These are phyloP conservation scores for Agrotis ipsilon DNA, from an alignment of 2,888 invertebrate species.

Conservation along the genomic window DNA sequence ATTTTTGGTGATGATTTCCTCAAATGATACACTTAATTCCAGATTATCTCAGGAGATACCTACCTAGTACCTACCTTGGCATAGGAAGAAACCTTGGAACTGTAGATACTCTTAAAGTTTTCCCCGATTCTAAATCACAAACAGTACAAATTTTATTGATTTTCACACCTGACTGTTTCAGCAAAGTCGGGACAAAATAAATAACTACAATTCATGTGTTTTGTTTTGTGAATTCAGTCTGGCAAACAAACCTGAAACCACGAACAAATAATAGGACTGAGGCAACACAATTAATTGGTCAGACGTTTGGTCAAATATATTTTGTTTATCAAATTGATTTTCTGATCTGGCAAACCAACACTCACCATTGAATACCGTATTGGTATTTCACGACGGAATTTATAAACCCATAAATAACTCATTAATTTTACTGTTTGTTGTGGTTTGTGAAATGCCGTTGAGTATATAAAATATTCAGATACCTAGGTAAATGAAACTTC, in stretches of 20 bases:
- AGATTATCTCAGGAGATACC: too few relatives aligned
- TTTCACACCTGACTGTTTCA: neutral
- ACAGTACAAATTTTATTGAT: neutral
- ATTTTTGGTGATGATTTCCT: neutral
- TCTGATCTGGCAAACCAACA: constrained; percentile 20
- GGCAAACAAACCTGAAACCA: constrained; percentile 7
- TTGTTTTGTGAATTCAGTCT: neutral
- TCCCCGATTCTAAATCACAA: neutral
- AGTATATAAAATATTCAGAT: too few relatives aligned
- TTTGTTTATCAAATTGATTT: constrained; percentile 34
- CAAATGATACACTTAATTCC: too few relatives aligned
- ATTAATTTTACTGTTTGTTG: neutral
- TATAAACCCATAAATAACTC: neutral
- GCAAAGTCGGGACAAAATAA: neutral
- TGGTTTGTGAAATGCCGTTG: neutral
- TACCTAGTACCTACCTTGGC: too few relatives aligned
- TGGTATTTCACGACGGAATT: constrained; percentile 13
- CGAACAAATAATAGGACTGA: constrained; percentile 6
- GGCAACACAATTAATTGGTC: constrained; percentile 25
- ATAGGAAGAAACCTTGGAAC: too few relatives aligned
- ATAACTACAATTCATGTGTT: neutral
- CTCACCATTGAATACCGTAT: constrained; percentile 9
- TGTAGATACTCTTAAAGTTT: neutral
- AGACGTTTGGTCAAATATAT: constrained; percentile 8
- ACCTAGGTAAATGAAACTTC: too few relatives aligned